Conservation (phyloP, 2,113 vertebrate species). For the Serranochromis macrocephalus region DNA sequence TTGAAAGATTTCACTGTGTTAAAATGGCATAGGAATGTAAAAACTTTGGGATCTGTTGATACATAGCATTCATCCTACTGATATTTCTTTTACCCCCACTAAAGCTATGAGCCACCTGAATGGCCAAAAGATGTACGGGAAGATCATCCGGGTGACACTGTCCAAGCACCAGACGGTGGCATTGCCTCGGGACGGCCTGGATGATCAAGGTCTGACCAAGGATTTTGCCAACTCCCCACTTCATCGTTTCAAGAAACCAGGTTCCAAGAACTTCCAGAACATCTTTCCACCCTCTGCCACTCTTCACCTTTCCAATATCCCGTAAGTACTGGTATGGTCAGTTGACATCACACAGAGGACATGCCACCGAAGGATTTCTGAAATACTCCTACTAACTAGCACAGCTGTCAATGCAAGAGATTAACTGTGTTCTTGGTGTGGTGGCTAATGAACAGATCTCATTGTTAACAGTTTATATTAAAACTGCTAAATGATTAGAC, state of each 20-base stretch:
- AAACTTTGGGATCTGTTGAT: not conserved
- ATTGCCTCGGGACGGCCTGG: slow-evolving; percentile 91
- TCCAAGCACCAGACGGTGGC: slow-evolving; percentile 96
- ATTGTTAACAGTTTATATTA: not conserved
- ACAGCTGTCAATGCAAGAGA: not conserved
- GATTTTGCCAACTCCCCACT: slow-evolving; percentile 96
- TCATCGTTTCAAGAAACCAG: slow-evolving; percentile 95
- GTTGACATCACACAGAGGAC: not conserved
- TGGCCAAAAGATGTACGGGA: slow-evolving; percentile 96
- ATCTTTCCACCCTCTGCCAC: slow-evolving; percentile 96
- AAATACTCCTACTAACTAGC: not conserved
- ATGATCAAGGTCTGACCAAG: slow-evolving; percentile 95
- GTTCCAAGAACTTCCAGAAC: slow-evolving; percentile 97
- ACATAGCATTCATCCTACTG: not conserved
- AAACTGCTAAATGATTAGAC: not conserved
- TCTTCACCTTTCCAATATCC: slow-evolving; percentile 94
- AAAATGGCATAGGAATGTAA: not conserved
- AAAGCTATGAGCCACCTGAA: slow-evolving; percentile 97
- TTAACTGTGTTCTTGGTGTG: not conserved
- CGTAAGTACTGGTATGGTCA: slow-evolving; percentile 75
- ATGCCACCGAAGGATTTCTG: not conserved
- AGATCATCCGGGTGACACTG: slow-evolving; percentile 93
- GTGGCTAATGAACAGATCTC: not conserved
- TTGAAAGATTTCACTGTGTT: not conserved
- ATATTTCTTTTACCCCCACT: not conserved